A percentile compares a stretch with the other conserved stretches of the same genome.
phyloP scores from a whole-genome alignment of 1,140 invertebrate species.

The Musca vetustissima region DNA sequence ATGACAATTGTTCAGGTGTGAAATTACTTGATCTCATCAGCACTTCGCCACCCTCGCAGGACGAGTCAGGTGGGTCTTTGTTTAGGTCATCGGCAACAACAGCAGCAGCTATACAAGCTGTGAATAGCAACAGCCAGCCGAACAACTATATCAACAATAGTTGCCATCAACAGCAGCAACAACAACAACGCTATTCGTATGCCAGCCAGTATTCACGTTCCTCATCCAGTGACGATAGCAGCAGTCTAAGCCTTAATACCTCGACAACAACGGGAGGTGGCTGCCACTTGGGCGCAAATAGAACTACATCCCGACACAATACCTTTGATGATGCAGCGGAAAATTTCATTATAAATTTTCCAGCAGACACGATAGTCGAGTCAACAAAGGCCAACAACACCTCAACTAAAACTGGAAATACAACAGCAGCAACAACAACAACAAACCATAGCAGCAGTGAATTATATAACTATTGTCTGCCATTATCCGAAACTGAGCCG shows the following conservation, averaged over 20 bases:
- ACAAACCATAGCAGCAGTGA: background rate
- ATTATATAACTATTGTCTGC: conserved; percentile 30
- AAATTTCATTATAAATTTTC: conserved; percentile 51
- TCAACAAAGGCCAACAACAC: background rate
- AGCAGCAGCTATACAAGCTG: background rate
- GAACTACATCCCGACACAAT: conserved; percentile 25
- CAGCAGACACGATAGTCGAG: conserved; percentile 39
- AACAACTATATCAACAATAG: too few relatives aligned
- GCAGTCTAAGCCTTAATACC: conserved; percentile 21
- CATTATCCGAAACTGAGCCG: conserved; percentile 51
- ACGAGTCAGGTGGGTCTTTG: conserved; percentile 1
- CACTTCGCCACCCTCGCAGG: background rate
- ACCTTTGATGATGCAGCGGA: conserved; percentile 52
- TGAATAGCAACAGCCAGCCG: background rate
- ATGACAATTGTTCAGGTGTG: background rate
- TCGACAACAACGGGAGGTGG: too few relatives aligned
- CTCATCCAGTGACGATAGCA: conserved; percentile 38
- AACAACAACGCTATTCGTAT: conserved; percentile 15
- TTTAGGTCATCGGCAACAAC: background rate
- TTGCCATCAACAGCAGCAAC: conserved; percentile 8
- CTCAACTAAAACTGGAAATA: background rate
- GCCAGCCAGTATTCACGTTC: conserved; percentile 35
- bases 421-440: background rate
- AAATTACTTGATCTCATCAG: conserved; percentile 13
- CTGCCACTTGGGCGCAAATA: too few relatives aligned